These are phyloP conservation scores for Piscicola geometra DNA, from an alignment of 2,888 invertebrate species.

Conservation along the genomic window DNA sequence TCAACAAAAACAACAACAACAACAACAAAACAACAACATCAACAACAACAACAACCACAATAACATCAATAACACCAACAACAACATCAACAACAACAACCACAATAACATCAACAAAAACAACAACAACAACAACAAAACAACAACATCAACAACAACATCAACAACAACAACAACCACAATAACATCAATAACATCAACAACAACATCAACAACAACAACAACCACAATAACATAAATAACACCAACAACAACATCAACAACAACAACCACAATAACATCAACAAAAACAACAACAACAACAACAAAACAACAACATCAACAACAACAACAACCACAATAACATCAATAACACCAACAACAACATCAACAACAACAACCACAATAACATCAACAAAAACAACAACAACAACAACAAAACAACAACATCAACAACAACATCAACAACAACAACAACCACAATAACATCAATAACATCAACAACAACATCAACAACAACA, in stretches of 20 bases:
- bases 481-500: not conserved
- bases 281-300: not conserved
- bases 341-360: not conserved
- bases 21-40: not conserved
- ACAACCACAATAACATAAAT: not conserved
- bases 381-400: not conserved
- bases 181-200: not conserved
- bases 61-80: not conserved
- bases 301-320: conserved; percentile 12
- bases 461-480: not conserved
- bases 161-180: not conserved
- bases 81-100: not conserved
- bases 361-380: not conserved
- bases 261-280: not conserved
- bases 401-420: not conserved
- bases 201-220: not conserved
- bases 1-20: not conserved
- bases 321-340: conserved; percentile 21
- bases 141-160: not conserved
- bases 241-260: not conserved
- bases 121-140: too few relatives aligned
- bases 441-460: too few relatives aligned
- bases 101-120: not conserved
- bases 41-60: not conserved
- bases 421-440: not conserved